Conservation (phyloP, 2,113 vertebrate genomes). For the Jaculus jaculus region DNA sequence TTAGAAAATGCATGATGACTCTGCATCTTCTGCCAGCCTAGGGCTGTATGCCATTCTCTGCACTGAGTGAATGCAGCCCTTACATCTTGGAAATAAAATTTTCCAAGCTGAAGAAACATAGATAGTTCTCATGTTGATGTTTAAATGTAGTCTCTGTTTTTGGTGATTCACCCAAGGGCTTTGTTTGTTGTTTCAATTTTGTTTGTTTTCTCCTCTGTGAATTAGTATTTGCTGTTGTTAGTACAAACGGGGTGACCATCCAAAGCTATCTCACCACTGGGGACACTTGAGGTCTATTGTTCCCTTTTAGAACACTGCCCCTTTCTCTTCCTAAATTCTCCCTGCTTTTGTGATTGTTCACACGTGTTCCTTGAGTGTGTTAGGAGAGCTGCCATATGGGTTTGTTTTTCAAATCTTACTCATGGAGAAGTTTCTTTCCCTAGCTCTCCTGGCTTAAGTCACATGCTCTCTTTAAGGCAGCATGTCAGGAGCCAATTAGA, state of each 20-base stretch:
- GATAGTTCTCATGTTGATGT: neutral
- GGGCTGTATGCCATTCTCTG: neutral
- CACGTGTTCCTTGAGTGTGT: neutral
- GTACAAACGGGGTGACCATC: neutral
- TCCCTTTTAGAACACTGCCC: neutral
- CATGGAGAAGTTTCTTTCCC: conserved; percentile 2
- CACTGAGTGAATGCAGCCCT: neutral
- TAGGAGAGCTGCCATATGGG: neutral
- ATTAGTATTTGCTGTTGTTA: neutral
- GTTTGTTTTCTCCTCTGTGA: conserved; percentile 4
- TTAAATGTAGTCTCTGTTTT: neutral
- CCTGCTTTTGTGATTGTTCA: conserved; percentile 29
- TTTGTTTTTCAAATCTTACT: neutral
- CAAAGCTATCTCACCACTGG: neutral
- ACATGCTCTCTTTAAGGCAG: neutral
- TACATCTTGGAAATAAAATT: neutral
- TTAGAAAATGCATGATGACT: conserved; percentile 1
- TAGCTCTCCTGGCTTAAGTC: neutral
- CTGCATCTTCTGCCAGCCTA: neutral
- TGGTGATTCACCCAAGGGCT: neutral
- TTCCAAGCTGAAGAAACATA: neutral
- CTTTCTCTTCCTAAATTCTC: conserved; percentile 28
- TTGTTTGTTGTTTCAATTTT: conserved; percentile 32
- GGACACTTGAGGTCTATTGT: conserved; percentile 19
- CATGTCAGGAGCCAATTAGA: conserved; percentile 52